A percentile compares a stretch with the other conserved stretches of the same genome.
Evolutionary conservation across 2,797 vertebrate species (phyloP).

Genomic region (Anas georgica): DNA sequence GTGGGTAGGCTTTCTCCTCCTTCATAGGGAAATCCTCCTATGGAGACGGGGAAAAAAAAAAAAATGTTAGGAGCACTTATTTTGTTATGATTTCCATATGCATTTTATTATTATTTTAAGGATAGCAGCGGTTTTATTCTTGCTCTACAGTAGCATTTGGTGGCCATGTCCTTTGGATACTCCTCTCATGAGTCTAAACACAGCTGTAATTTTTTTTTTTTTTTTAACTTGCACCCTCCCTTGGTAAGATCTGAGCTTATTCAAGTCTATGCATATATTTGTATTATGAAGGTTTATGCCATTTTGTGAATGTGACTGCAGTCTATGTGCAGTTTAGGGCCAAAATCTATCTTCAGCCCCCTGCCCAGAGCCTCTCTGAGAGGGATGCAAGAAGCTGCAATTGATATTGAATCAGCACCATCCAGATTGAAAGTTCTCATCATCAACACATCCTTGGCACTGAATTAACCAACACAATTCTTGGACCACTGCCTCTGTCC

Average conservation of each 20-base stretch:
- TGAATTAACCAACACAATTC: not conserved
- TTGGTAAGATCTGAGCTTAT: not conserved
- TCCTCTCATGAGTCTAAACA: not conserved
- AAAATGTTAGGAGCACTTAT: not conserved
- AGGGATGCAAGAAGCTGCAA: not conserved
- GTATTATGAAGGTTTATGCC: not conserved
- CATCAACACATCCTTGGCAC: not conserved
- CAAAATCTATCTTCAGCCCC: rapidly evolving
- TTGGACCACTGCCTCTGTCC: not conserved
- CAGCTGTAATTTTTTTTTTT: not conserved
- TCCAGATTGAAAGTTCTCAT: not conserved
- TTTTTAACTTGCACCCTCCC: not conserved
- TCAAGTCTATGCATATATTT: not conserved
- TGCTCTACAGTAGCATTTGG: not conserved
- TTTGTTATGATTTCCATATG: not conserved
- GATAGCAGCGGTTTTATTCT: not conserved
- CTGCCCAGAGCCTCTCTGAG: rapidly evolving
- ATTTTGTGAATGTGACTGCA: not conserved
- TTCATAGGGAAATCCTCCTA: conserved; percentile 83
- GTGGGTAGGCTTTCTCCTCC: conserved; percentile 80
- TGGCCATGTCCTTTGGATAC: not conserved
- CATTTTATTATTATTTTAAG: not conserved
- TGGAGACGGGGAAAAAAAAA: not conserved
- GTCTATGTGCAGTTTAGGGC: not conserved
- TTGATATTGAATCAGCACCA: not conserved